phyloP scores from a whole-genome alignment of 2,888 invertebrate species.

The Drosophila tanythrix region DNA sequence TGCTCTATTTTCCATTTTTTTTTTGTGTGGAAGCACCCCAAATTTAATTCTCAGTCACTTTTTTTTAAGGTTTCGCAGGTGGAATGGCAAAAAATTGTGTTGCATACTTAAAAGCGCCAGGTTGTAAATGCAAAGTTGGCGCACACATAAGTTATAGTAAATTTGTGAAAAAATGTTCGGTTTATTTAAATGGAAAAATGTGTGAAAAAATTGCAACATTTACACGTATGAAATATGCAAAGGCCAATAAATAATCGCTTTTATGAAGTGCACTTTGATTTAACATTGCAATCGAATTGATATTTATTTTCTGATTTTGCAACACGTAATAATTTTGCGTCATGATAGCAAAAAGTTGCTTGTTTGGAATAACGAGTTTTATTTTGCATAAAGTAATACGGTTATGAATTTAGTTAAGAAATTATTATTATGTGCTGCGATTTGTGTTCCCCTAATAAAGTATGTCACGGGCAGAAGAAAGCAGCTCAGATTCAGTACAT shows the following conservation, averaged over 20 bases:
- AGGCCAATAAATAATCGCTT: constrained; percentile 28
- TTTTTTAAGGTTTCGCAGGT: constrained; percentile 6
- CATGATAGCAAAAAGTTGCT: background rate
- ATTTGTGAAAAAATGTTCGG: constrained; percentile 28
- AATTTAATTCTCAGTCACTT: constrained; percentile 26
- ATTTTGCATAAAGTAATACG: background rate
- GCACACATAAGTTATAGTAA: constrained; percentile 16
- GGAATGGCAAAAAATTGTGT: constrained; percentile 22
- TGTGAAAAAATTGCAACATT: constrained; percentile 15
- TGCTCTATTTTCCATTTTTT: constrained; percentile 12
- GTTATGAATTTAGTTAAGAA: background rate
- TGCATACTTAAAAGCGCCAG: constrained; percentile 34
- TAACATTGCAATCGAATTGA: background rate
- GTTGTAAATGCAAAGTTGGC: constrained; percentile 33
- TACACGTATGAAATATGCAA: constrained; percentile 16
- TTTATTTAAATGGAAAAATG: constrained; percentile 33
- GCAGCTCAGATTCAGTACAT: background rate
- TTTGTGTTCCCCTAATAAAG: background rate
- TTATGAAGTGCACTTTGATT: constrained; percentile 20
- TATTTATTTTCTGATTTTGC: constrained; percentile 13
- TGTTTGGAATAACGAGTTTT: background rate
- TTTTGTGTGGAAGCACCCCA: constrained; percentile 4
- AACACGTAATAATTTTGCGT: background rate
- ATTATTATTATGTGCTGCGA: background rate
- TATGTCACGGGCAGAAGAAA: background rate